Evolutionary conservation across 2,888 invertebrate genomes (phyloP).

Genomic region (Sialis fuliginosa): DNA sequence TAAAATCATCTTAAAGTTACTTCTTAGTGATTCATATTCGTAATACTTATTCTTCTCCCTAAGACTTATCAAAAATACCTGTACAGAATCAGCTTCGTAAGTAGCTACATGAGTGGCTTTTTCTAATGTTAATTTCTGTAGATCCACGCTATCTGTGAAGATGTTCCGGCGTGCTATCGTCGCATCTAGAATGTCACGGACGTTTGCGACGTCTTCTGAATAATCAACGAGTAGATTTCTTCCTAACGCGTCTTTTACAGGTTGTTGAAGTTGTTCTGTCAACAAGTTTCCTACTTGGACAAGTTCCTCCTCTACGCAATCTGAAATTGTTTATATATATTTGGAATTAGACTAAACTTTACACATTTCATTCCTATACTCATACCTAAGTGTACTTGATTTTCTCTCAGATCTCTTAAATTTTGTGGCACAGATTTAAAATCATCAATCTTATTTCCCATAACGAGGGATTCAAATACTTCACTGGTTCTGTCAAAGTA

Average conservation of each 20-base stretch:
- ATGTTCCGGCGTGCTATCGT: constrained; percentile 51
- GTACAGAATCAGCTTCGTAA: constrained; percentile 58
- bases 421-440: constrained; percentile 36
- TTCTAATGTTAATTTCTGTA: constrained; percentile 58
- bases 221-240: constrained; percentile 51
- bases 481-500: constrained; percentile 48
- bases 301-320: constrained; percentile 44
- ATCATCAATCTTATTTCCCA: constrained; percentile 38
- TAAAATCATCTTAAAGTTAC: too few relatives aligned
- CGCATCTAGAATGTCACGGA: constrained; percentile 50
- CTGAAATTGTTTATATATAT: constrained; percentile 22
- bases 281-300: constrained; percentile 59
- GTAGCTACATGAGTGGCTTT: constrained; percentile 58
- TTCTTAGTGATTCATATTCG: too few relatives aligned
- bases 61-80: constrained; percentile 17
- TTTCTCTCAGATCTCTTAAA: constrained; percentile 38
- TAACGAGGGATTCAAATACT: constrained; percentile 46
- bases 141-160: constrained; percentile 54
- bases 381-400: constrained; percentile 40
- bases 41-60: too few relatives aligned
- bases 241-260: constrained; percentile 60
- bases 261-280: constrained; percentile 58
- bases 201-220: constrained; percentile 50
- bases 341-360: constrained; percentile 1
- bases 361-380: background rate